Percentiles rank a stretch among this genome's conserved stretches.
These are phyloP conservation scores for Synaphobranchus kaupii DNA, from an alignment of 2,797 vertebrate genomes.

Conservation along the genomic window DNA sequence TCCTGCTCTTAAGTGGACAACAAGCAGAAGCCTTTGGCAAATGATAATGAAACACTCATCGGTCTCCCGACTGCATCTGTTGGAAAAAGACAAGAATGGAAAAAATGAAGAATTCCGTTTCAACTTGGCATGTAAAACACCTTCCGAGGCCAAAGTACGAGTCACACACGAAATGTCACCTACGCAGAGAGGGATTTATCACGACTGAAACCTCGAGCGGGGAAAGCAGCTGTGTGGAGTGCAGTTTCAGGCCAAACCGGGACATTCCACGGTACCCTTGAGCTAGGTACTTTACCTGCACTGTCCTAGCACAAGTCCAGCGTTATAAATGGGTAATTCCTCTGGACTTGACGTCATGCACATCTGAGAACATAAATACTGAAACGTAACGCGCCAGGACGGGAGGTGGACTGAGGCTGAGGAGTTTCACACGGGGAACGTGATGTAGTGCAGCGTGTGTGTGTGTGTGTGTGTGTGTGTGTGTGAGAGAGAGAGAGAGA, in stretches of 20 bases:
- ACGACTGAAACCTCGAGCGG: background rate
- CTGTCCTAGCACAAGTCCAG: background rate
- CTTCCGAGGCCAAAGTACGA: background rate
- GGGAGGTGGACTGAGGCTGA: no score
- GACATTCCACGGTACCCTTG: constrained; percentile 4
- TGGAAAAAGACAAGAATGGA: background rate
- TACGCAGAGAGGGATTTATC: background rate
- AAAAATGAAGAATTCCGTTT: background rate
- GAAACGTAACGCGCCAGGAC: background rate
- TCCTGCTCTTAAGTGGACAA: background rate
- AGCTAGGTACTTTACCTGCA: background rate
- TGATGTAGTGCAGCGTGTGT: background rate
- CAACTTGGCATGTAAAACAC: background rate
- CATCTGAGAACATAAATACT: background rate
- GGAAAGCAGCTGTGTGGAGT: background rate
- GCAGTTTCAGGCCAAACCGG: background rate
- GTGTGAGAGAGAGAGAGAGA: background rate
- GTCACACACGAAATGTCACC: background rate
- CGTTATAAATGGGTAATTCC: background rate
- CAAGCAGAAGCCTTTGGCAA: background rate
- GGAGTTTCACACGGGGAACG: background rate
- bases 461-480: background rate
- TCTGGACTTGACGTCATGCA: background rate
- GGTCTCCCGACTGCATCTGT: background rate
- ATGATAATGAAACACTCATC: background rate